Evolutionary conservation across 2,797 vertebrate species (phyloP), one percentile per base, ranked within the genome.

Genomic region (Galago senegalensis): DNA sequence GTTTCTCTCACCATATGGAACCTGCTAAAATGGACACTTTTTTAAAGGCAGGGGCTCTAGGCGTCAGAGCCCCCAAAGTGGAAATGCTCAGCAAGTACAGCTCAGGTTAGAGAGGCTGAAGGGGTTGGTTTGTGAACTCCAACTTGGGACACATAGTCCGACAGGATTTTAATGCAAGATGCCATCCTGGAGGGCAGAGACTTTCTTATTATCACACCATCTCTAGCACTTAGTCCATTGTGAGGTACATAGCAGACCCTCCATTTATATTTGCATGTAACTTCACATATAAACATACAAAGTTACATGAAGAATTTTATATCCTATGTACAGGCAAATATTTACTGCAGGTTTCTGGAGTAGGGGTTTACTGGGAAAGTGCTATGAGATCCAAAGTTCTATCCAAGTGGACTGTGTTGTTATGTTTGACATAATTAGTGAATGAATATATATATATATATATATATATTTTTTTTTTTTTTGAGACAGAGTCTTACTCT

Each of bases 1-100:
- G 58, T 89, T 94, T 89, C 83, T 91, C 60, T 95, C 95, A 60
- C 89, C 95, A 89, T 93, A 90, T 96, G 92, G 81, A 70, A 43
- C 37, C 77, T 96, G 56, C 40, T 75, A 29, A 70, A 77, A 85
- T 14, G 49, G 61, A 13, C 86, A 63, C 58, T 90, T 92, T 43
- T 76, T 87, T 25, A 27, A 61, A 95, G 90, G 25, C 61, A 60
- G 69, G 34, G 46, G 18, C 49, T 92, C 60, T 58, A 72, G 65
- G 49, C 65, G 67, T 91, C 75, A 67, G 43, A 56, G 46, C 56
- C 23, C 76, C 43, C 63, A 43, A 73, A 97, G 86, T 7, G 2
- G 34, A 60, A 63, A 40, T 58, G n/a, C 25, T 85, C 65, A n/a
- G 69, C 9, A 80, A 60, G 25, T 10, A 72, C 40, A 8, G 25